Conservation (phyloP, 2,888 invertebrate species). For the Melolontha melolontha region DNA sequence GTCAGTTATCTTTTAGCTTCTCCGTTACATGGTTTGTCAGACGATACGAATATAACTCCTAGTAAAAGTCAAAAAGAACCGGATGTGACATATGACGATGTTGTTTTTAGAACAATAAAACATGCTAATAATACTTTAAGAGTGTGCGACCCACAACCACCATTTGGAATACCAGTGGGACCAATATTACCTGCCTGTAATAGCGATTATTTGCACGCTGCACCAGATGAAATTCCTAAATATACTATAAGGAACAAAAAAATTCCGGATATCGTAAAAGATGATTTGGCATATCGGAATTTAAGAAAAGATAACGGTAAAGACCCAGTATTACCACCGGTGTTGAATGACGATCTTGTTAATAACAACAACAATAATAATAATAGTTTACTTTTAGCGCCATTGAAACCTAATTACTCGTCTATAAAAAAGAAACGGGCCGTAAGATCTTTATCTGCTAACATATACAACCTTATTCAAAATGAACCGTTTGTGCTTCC, state of each 20-base stretch:
- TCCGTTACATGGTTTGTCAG: constrained; percentile 72
- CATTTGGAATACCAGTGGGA: constrained; percentile 90
- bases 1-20: constrained; percentile 79
- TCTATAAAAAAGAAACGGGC: constrained; percentile 81
- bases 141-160: constrained; percentile 85
- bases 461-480: constrained; percentile 82
- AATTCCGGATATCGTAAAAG: constrained; percentile 85
- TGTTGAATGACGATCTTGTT: constrained; percentile 66
- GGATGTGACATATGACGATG: constrained; percentile 85
- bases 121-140: constrained; percentile 80
- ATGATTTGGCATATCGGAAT: constrained; percentile 88
- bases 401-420: constrained; percentile 48
- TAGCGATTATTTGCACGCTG: constrained; percentile 86
- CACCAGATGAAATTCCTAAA: constrained; percentile 72
- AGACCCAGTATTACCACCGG: constrained; percentile 66
- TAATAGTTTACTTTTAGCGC: constrained; percentile 54
- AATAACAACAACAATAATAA: no score
- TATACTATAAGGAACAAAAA: constrained; percentile 75
- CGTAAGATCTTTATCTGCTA: constrained; percentile 85
- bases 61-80: constrained; percentile 71
- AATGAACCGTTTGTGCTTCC: constrained; percentile 64
- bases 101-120: constrained; percentile 84
- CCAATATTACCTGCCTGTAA: constrained; percentile 84
- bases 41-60: constrained; percentile 66
- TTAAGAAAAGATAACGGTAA: constrained; percentile 83